A percentile compares a stretch with the other conserved stretches of the same genome.
Conservation (phyloP, 2,113 vertebrate genomes). For the Channa argus region DNA sequence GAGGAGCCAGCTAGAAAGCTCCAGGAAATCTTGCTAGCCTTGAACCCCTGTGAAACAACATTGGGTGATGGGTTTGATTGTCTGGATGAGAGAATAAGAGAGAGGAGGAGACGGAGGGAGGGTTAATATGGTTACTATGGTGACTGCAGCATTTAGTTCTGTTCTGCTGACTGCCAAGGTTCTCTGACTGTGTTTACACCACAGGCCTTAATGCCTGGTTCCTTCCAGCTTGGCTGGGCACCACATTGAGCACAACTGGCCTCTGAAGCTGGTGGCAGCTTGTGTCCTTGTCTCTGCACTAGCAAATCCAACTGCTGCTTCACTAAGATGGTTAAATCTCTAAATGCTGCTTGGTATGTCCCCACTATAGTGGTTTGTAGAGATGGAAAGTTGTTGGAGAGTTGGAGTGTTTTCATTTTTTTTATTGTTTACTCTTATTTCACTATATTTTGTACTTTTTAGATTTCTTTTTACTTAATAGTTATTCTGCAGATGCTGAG, state of each 20-base stretch:
- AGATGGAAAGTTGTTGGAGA: too few species aligned
- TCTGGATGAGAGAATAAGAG: conserved; percentile 28
- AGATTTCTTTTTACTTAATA: too few species aligned
- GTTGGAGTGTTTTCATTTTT: too few species aligned
- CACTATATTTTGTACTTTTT: too few species aligned
- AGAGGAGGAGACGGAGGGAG: neutral
- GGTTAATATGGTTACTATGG: conserved; percentile 63
- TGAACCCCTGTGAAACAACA: conserved; percentile 42
- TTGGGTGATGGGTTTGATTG: conserved; percentile 48
- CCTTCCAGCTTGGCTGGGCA: conserved; percentile 33
- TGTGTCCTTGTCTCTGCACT: neutral
- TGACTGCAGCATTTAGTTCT: conserved; percentile 53
- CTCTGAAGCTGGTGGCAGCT: conserved; percentile 16
- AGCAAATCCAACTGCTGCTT: neutral
- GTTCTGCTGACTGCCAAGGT: conserved; percentile 42
- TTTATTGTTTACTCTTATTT: too few species aligned
- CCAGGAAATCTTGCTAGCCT: conserved; percentile 53
- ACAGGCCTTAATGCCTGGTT: conserved; percentile 32
- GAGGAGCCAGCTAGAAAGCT: conserved; percentile 42
- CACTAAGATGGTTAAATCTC: neutral
- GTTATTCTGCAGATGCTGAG: too few species aligned
- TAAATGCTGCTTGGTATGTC: conserved; percentile 7
- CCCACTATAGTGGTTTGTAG: neutral
- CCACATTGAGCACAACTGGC: conserved; percentile 29
- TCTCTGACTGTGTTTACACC: conserved; percentile 34